phyloP scores from a whole-genome alignment of 2,797 vertebrate species.

The Ctenosaura bakeri region DNA sequence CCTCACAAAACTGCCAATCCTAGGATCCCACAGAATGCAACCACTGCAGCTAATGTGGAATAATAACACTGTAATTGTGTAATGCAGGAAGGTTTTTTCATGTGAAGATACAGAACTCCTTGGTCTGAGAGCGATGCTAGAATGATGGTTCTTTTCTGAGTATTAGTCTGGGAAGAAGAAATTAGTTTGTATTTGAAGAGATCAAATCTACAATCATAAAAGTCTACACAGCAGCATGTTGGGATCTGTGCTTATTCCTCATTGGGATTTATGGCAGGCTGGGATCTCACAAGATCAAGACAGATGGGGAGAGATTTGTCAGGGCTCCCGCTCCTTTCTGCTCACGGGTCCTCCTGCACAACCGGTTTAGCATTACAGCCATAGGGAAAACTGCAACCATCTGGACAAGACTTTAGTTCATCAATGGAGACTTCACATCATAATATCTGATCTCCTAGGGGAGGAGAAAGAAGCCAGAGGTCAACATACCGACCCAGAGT shows the following conservation, averaged over 20 bases:
- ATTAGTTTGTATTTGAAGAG: neutral
- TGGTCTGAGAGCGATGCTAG: neutral
- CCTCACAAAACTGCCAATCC: no score
- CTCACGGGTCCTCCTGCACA: neutral
- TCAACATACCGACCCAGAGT: neutral
- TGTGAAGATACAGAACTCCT: no score
- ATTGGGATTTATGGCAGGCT: neutral
- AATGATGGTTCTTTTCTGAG: neutral
- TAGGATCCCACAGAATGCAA: no score
- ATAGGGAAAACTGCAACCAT: neutral
- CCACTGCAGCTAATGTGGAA: no score
- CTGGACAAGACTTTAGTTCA: slow-evolving; percentile 17
- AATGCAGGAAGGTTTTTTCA: no score
- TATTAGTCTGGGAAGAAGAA: neutral
- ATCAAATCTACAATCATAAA: neutral
- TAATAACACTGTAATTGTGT: no score
- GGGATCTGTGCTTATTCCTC: neutral
- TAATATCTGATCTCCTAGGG: neutral
- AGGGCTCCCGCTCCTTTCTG: no score
- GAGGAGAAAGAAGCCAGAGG: neutral
- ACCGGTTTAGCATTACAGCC: neutral
- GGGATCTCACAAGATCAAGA: neutral
- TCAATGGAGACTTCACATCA: neutral
- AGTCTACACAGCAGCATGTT: no score
- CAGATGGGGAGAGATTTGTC: neutral